phyloP scores from a whole-genome alignment of 2,888 invertebrate species.

The Lathronympha strigana region DNA sequence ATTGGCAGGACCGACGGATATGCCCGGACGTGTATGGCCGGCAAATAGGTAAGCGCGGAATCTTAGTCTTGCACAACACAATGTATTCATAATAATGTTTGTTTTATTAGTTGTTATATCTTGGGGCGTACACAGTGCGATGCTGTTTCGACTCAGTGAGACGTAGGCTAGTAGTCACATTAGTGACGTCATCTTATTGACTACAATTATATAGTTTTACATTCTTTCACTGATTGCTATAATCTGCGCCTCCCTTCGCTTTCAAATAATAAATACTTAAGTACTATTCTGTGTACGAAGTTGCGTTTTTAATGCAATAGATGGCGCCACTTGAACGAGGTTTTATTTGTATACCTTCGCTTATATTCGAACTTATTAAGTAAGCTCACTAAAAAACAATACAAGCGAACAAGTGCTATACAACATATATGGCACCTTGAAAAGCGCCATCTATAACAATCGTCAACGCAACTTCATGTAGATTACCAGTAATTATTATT shows the following conservation, averaged over 20 bases:
- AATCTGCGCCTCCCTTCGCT: conserved; percentile 27
- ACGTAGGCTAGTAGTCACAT: conserved; percentile 51
- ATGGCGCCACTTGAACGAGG: neutral
- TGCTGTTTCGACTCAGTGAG: conserved; percentile 64
- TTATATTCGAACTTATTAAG: neutral
- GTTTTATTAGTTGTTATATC: conserved; percentile 32
- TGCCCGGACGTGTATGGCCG: too few relatives aligned
- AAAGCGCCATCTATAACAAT: neutral
- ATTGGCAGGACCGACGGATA: too few relatives aligned
- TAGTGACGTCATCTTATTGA: conserved; percentile 23
- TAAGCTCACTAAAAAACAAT: neutral
- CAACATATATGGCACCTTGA: neutral
- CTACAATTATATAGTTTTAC: conserved; percentile 32
- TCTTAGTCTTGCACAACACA: conserved; percentile 2
- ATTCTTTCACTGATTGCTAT: conserved; percentile 40
- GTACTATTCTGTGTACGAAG: neutral
- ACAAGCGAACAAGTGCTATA: neutral
- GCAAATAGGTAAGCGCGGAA: neutral
- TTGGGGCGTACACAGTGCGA: conserved; percentile 56
- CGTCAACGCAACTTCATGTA: neutral
- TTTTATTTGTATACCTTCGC: neutral
- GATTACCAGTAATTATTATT: neutral
- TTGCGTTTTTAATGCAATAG: neutral
- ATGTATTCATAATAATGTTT: conserved; percentile 20
- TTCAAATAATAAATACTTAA: neutral